Evolutionary conservation across 2,113 vertebrate species (phyloP), one percentile per base, ranked within the genome.

Genomic region (Arothron firmamentum): DNA sequence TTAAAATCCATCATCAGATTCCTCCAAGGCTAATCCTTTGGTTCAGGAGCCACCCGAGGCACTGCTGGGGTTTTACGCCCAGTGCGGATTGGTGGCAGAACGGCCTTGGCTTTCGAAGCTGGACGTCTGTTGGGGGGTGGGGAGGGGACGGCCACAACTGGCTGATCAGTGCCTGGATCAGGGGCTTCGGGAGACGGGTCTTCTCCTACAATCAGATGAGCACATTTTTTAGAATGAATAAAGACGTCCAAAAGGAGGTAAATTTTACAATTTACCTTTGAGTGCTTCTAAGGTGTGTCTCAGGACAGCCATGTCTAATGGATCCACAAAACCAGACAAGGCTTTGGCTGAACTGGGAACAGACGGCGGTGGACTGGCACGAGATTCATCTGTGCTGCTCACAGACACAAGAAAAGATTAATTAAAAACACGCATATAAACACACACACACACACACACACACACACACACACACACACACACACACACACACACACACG

Each of bases 61-160:
- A 43, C 48, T 31, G 70, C 72, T 1, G 80, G 70, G 41, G 72
- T 89, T 64, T 88, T 94, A 52, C 54, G 46, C 1, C 92, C 89
- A 0, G 88, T 58, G 0, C 92, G 92, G 74, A 97, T 96, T 0
- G 94, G 93, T 12, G 95, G 96, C 6, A 97, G 90, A 58, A 90
- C 38, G 1, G 90, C 88, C 55, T 88, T 94, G 73, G 78, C 60
- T 7, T 87, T 87, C 64, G 88, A 92, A 5, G 91, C 89, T 0
- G 91, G 84, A 0, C 71, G 83, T 43, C 62, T 46, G 1, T 28
- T 74, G 1, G 71, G 21, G 9, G 79, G 75, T 0, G 74, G 70
- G 1, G 71, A 70, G 0, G 0, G 25, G 25, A 5, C 0, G 0
- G 20, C 46, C 1, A 74, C 61, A 25, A 83, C 62, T 0, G 47